A percentile compares a stretch with the other conserved stretches of the same genome.
Conservation (phyloP, 2,888 invertebrate species). For the Hydroisotoma schaefferi region DNA sequence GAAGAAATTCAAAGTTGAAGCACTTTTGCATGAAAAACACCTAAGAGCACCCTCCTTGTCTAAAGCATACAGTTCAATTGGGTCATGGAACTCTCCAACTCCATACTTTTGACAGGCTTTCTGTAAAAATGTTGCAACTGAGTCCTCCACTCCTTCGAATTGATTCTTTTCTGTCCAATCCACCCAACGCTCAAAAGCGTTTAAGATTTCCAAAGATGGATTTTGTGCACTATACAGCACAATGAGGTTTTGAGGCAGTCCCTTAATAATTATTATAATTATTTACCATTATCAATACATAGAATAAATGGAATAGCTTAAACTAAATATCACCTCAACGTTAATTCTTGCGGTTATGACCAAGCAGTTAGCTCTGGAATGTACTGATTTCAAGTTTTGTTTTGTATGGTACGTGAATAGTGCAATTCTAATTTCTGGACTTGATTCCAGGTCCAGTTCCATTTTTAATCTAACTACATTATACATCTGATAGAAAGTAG, state of each 20-base stretch:
- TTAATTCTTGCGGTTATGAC: slow-evolving; percentile 5
- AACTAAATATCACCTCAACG: background rate
- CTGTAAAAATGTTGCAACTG: slow-evolving; percentile 11
- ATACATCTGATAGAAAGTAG: slow-evolving; percentile 13
- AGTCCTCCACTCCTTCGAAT: slow-evolving; percentile 34
- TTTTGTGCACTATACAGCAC: slow-evolving; percentile 16
- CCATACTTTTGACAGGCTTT: slow-evolving; percentile 16
- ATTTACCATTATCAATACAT: background rate
- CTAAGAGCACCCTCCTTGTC: slow-evolving; percentile 10
- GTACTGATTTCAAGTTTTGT: background rate
- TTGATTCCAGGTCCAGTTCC: background rate
- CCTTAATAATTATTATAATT: slow-evolving; percentile 11
- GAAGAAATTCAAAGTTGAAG: too few relatives aligned
- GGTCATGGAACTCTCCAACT: slow-evolving; percentile 21
- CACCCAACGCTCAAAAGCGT: slow-evolving; percentile 7
- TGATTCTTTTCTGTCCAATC: slow-evolving; percentile 32
- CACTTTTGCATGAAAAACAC: too few relatives aligned
- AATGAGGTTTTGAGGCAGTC: slow-evolving; percentile 30
- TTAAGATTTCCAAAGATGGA: slow-evolving; percentile 15
- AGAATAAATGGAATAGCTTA: too few relatives aligned
- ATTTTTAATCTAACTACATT: slow-evolving; percentile 26
- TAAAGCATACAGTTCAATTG: slow-evolving; percentile 27
- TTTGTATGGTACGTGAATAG: background rate
- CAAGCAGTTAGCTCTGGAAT: background rate
- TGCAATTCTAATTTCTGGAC: background rate